Conservation (phyloP, 2,113 vertebrate genomes). For the Martes martes region DNA sequence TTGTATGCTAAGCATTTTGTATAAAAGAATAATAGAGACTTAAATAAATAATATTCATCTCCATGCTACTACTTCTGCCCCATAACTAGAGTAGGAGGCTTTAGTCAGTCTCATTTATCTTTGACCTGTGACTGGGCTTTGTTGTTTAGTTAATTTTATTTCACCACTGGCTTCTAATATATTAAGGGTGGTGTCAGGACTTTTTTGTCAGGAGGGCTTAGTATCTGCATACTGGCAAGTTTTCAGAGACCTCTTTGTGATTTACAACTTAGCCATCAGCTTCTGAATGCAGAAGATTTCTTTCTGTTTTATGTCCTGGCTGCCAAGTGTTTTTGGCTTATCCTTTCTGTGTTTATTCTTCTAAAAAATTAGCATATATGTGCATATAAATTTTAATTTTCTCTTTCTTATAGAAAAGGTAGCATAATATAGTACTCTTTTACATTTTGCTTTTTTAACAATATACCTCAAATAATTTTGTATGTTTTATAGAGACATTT, state of each 20-base stretch:
- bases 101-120: not conserved
- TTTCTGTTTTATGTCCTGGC: not conserved
- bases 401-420: not conserved
- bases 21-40: not conserved
- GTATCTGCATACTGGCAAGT: not conserved
- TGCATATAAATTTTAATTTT: constrained; percentile 24
- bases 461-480: not conserved
- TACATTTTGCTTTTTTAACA: not conserved
- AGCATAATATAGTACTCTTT: not conserved
- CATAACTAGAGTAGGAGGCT: not conserved
- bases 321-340: not conserved
- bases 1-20: not conserved
- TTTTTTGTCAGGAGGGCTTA: not conserved
- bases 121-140: not conserved
- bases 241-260: not conserved
- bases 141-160: constrained; percentile 24
- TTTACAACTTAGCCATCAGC: not conserved
- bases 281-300: not conserved
- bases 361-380: not conserved
- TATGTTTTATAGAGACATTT: not conserved
- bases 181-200: not conserved
- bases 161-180: not conserved
- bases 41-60: not conserved
- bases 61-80: not conserved
- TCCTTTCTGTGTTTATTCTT: not conserved